Conservation (phyloP, 2,888 invertebrate species). For the Hypomecis punctinalis region DNA sequence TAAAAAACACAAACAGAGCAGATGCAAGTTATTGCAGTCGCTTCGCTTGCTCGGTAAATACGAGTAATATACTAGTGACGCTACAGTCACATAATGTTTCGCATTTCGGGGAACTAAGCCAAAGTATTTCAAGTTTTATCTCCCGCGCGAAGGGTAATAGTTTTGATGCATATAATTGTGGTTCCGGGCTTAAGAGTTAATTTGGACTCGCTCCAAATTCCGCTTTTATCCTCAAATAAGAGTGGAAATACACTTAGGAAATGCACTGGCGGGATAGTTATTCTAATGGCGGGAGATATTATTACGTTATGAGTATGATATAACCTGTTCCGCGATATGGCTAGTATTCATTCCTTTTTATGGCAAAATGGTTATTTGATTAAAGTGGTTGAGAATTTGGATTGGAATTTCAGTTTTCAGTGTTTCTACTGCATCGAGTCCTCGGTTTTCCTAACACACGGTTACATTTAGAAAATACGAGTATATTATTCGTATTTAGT, state of each 20-base stretch:
- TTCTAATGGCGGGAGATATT: slow-evolving; percentile 33
- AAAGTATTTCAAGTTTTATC: slow-evolving; percentile 38
- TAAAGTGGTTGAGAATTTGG: slow-evolving; percentile 3
- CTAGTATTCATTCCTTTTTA: neutral
- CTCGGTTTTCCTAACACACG: no score
- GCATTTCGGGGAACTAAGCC: neutral
- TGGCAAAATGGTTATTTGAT: neutral
- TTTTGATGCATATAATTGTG: slow-evolving; percentile 72
- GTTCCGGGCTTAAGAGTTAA: slow-evolving; percentile 74
- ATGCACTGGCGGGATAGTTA: slow-evolving; percentile 36
- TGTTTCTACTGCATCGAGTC: no score
- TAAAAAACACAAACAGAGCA: no score
- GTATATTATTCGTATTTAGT: no score
- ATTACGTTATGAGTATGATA: slow-evolving; percentile 4
- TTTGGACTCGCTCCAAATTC: slow-evolving; percentile 77
- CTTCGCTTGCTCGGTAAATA: no score
- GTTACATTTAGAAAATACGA: no score
- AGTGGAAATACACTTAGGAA: slow-evolving; percentile 59
- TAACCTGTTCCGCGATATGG: slow-evolving; percentile 3
- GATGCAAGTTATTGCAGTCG: no score
- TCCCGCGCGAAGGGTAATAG: slow-evolving; percentile 51
- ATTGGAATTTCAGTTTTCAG: neutral
- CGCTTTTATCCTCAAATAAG: slow-evolving; percentile 73
- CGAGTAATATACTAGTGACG: no score
- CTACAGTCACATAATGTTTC: no score